Conservation (phyloP, 2,113 vertebrate species). For the cattle (Bos taurus) region DNA sequence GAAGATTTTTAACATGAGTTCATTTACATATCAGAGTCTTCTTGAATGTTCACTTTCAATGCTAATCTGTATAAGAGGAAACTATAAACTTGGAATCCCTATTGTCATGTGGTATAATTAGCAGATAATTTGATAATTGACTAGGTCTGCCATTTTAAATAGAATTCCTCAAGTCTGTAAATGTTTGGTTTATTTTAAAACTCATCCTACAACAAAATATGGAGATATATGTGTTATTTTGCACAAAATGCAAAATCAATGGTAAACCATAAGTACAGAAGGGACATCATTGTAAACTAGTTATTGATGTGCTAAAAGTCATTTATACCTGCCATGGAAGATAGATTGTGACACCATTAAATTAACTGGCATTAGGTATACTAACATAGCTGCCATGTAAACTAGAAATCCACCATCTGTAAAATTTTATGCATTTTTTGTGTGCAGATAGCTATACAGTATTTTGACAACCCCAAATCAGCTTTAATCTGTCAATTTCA, state of each 20-base stretch:
- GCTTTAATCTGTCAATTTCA: constrained; percentile 79
- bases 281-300: constrained; percentile 68
- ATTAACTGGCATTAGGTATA: constrained; percentile 64
- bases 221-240: constrained; percentile 22
- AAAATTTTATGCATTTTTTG: constrained; percentile 71
- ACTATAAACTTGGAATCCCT: constrained; percentile 24
- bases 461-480: constrained; percentile 79
- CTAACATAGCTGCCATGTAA: constrained; percentile 66
- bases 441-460: constrained; percentile 61
- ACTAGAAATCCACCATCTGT: constrained; percentile 58
- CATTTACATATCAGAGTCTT: constrained; percentile 30
- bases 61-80: neutral
- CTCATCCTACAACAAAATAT: constrained; percentile 39
- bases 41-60: constrained; percentile 2
- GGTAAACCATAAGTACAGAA: constrained; percentile 59
- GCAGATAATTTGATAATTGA: constrained; percentile 33
- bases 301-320: constrained; percentile 69
- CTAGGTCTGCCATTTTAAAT: constrained; percentile 46
- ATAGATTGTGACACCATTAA: constrained; percentile 73
- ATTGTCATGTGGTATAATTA: constrained; percentile 23
- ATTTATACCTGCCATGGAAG: constrained; percentile 68
- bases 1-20: constrained; percentile 28
- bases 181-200: constrained; percentile 57
- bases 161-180: constrained; percentile 25
- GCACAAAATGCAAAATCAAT: constrained; percentile 72